phyloP scores from a whole-genome alignment of 2,797 vertebrate genomes.

The Erethizon dorsatum region DNA sequence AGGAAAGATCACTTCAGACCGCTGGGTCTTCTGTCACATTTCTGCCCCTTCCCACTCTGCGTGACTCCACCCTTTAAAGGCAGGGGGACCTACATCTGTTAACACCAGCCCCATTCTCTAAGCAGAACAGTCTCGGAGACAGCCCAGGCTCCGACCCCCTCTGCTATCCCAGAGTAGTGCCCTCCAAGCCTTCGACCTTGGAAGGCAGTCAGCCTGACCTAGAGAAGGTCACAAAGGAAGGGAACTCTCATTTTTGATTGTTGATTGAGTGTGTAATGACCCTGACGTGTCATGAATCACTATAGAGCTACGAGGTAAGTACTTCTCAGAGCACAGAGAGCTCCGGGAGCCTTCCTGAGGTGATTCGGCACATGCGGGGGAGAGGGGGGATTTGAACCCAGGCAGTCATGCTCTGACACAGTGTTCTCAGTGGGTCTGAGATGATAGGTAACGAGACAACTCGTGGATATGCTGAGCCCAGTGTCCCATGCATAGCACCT shows the following conservation, averaged over 20 bases:
- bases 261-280: not conserved
- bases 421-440: not conserved
- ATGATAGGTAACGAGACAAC: not conserved
- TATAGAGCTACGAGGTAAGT: accelerated
- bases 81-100: not conserved
- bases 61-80: not conserved
- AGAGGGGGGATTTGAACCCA: not conserved
- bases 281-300: no score
- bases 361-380: not conserved
- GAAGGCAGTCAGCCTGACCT: not conserved
- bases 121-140: not conserved
- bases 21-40: not conserved
- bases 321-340: not conserved
- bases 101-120: not conserved
- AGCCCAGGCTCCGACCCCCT: not conserved
- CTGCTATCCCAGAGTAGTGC: not conserved
- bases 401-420: not conserved
- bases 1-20: not conserved
- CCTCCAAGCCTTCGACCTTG: not conserved
- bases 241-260: not conserved
- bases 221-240: not conserved
- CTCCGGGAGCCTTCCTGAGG: not conserved
- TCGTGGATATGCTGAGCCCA: not conserved
- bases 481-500: accelerated
- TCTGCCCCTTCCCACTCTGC: not conserved